phyloP scores from a whole-genome alignment of 2,113 vertebrate genomes.

The Catharus bicknelli region DNA sequence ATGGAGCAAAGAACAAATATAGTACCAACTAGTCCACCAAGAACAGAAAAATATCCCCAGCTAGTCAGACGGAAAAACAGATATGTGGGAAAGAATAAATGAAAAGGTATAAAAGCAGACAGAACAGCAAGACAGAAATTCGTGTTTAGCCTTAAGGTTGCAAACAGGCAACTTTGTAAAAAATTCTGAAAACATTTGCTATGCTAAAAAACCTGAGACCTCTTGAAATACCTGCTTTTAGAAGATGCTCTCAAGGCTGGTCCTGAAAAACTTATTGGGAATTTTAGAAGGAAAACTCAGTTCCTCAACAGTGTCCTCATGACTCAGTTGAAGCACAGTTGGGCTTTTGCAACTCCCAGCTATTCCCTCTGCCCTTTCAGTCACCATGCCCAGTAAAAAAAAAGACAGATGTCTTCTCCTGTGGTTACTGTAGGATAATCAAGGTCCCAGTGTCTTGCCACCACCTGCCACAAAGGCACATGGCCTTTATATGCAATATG shows the following conservation, averaged over 20 bases:
- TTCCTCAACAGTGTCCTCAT: neutral
- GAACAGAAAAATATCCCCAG: neutral
- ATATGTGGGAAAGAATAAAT: neutral
- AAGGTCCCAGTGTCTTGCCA: neutral
- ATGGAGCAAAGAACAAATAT: neutral
- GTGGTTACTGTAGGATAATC: neutral
- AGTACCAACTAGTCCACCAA: neutral
- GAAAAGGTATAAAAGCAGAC: neutral
- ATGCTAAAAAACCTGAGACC: neutral
- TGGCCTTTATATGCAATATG: neutral
- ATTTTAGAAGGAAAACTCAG: neutral
- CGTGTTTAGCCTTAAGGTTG: neutral
- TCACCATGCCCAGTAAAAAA: neutral
- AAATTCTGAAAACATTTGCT: neutral
- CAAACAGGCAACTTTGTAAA: neutral
- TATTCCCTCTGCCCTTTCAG: neutral
- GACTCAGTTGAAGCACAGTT: neutral
- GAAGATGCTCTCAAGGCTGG: neutral
- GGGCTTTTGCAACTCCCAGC: neutral
- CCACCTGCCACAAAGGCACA: neutral
- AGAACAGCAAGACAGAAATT: neutral
- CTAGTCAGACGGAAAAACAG: neutral
- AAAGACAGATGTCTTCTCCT: neutral
- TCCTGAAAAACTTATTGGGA: neutral
- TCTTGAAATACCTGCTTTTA: neutral